phyloP scores from a whole-genome alignment of 2,888 invertebrate species.

The Synanthedon andrenaeformis region DNA sequence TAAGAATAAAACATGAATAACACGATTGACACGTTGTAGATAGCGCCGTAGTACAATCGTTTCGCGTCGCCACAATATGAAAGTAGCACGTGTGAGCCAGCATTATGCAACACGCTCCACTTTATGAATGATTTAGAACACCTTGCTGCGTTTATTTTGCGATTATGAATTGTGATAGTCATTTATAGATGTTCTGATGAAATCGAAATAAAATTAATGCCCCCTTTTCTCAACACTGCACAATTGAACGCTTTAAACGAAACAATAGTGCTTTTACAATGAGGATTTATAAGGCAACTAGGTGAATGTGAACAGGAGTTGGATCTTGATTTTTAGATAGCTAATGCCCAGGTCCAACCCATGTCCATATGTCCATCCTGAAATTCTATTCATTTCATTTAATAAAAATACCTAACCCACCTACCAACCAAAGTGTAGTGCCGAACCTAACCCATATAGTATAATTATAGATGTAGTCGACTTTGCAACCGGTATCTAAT shows the following conservation, averaged over 20 bases:
- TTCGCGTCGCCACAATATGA: neutral
- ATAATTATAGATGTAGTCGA: neutral
- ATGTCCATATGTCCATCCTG: too few relatives aligned
- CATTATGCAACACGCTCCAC: conserved; percentile 10
- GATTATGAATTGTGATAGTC: neutral
- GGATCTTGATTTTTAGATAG: too few relatives aligned
- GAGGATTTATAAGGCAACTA: too few relatives aligned
- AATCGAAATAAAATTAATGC: neutral
- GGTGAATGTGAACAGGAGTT: too few relatives aligned
- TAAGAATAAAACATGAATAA: too few relatives aligned
- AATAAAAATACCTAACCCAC: too few relatives aligned
- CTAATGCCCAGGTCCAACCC: too few relatives aligned
- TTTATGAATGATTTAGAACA: conserved; percentile 1
- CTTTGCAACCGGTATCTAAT: neutral
- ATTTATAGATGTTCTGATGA: neutral
- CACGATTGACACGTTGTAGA: too few relatives aligned
- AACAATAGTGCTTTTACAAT: too few relatives aligned
- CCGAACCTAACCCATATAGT: neutral
- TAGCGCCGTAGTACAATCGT: too few relatives aligned
- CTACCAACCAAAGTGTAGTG: too few relatives aligned
- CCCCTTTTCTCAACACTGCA: neutral
- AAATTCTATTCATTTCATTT: too few relatives aligned
- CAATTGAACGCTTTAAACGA: neutral
- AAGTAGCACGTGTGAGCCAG: conserved; percentile 10
- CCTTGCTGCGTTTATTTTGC: neutral